Evolutionary conservation across 2,888 invertebrate species (phyloP), one percentile per base, ranked within the genome.

Genomic region (Athalia rosae): DNA sequence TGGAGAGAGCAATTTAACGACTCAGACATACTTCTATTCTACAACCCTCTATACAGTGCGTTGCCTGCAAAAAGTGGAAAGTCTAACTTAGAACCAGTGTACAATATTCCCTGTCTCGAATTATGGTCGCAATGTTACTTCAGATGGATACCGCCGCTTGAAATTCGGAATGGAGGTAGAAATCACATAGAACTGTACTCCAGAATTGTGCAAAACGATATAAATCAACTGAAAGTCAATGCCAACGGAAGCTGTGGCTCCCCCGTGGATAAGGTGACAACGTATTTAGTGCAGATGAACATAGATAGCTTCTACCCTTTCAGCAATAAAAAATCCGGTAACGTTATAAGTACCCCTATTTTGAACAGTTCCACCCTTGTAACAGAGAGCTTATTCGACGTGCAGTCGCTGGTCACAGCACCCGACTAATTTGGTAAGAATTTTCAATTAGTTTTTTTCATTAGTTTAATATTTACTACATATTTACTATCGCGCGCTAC

Each of bases 71-170:
- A 69, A 45, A 63, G 47, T 11, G 79, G 80, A 15, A 82, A 78
- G 73, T 74, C 77, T 7, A 74, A 76, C 48, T 86, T 93, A 58
- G 89, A 90, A 81, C 94, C 94, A 3, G 87, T 92, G 83, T 89
- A 89, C 79, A 90, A 91, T 0, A 91, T 95, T 79, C 89, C 93
- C 4, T 91, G 91, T 77, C 88, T 95, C 82, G 94, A 95, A 80
- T 89, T 98, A 62, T 98, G 98, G 98, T 91, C 94, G 78, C 96
- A 96, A 89, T 97, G 97, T 91, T 98, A 97, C 91, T 95, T 96
- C 88, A 94, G 98, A 47, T 98, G 97, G 96, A 92, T 97, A 86
- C 94, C 95, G 28, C 94, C 95, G 28, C 92, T 97, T 5, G 96
- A 97, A 90, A 94, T 95, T 79, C 91, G 92, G 15, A 93, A 93